Evolutionary conservation across 2,888 invertebrate species (phyloP), one percentile per base, ranked within the genome.

Genomic region (Aelia acuminata): DNA sequence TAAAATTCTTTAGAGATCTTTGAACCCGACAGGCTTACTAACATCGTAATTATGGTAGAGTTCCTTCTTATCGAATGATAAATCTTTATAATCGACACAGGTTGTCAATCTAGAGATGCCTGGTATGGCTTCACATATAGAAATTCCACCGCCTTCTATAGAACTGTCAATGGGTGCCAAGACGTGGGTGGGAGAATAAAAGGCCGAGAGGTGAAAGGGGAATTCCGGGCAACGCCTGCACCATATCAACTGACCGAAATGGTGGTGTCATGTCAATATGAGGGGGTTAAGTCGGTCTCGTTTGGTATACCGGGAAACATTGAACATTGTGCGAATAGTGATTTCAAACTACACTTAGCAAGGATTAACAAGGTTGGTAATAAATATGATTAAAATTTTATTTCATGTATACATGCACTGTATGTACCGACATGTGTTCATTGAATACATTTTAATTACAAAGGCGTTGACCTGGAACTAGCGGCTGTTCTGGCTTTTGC

Each of bases 211-310:
- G 63, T 70, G 63, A 70, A 70, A 70, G 63, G 63, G 63, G 63
- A 70, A 70, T 70, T 70, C 63, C 63, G 31, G 63, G 63, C 31
- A 35, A 70, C 63, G 63, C 63, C 63, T 70, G 63, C 63, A 35
- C 63, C n/a, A 70, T 18, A 5, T 70, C 18, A 31, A 57, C 57
- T 13, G 10, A 26, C 26, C 26, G 26, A 13, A 57, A 70, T 70
- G 63, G 31, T 18, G 35, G 63, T 70, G 31, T 18, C 31, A 35
- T 70, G 63, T 35, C 63, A 8, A 70, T 35, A 35, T 70, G 35
- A 18, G 1, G 15, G 3, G 15, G 63, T 18, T 13, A 70, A 4
- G 31, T 63, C 63, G 3, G 31, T 43, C 0, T 18, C 63, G 20
- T 70, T 70, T 18, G 35, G 57, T 1, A 15, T 26, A 57, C 57